Evolutionary conservation across 2,113 vertebrate species (phyloP).

Genomic region (Ophiodon elongatus): DNA sequence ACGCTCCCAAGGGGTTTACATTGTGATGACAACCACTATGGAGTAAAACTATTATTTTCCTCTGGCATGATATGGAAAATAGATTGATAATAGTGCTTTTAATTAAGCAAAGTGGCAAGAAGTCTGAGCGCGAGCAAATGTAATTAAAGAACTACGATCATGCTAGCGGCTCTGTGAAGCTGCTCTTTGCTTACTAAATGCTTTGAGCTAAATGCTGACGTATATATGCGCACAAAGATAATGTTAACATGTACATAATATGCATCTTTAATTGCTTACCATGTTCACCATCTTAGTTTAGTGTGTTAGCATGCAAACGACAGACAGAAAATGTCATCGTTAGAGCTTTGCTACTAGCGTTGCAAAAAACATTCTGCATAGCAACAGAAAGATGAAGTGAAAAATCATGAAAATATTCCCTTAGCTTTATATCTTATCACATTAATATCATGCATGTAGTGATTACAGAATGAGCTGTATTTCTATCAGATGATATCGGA

Average conservation of each 20-base stretch:
- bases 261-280: neutral
- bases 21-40: conserved; percentile 4
- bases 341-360: neutral
- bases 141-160: neutral
- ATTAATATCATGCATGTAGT: neutral
- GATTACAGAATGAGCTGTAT: conserved; percentile 7
- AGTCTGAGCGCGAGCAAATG: neutral
- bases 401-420: neutral
- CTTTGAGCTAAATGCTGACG: conserved; percentile 4
- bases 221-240: neutral
- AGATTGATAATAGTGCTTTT: conserved; percentile 3
- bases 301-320: neutral
- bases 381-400: neutral
- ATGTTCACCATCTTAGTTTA: neutral
- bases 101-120: neutral
- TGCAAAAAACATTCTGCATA: neutral
- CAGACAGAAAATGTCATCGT: neutral
- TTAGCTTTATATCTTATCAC: neutral
- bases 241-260: neutral
- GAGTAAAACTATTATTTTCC: neutral
- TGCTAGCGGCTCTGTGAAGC: neutral
- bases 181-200: neutral
- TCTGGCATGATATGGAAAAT: neutral
- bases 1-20: neutral
- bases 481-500: neutral